phyloP scores from a whole-genome alignment of 2,888 invertebrate genomes.

The Cremastobaeus sp. region DNA sequence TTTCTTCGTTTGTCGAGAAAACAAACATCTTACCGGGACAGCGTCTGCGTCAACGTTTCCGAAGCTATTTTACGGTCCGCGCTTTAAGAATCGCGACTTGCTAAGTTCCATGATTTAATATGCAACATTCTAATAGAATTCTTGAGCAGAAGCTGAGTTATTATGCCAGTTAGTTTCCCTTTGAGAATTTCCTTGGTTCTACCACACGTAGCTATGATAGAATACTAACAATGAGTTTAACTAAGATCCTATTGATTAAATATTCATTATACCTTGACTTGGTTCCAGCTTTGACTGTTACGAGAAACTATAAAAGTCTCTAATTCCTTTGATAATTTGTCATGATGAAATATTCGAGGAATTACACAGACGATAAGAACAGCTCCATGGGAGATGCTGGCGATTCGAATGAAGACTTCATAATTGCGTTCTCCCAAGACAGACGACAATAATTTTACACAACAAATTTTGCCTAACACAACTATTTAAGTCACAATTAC shows the following conservation, averaged over 20 bases:
- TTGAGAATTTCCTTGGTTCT: slow-evolving; percentile 36
- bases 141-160: slow-evolving; percentile 31
- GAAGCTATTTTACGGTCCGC: slow-evolving; percentile 6
- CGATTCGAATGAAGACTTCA: not conserved
- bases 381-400: slow-evolving; percentile 10
- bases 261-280: slow-evolving; percentile 40
- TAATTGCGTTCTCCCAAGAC: too few relatives aligned
- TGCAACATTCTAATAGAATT: slow-evolving; percentile 49
- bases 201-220: slow-evolving; percentile 52
- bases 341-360: slow-evolving; percentile 26
- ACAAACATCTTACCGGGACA: too few relatives aligned
- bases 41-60: too few relatives aligned
- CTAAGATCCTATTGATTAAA: slow-evolving; percentile 43
- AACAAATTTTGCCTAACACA: too few relatives aligned
- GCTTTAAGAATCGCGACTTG: slow-evolving; percentile 8
- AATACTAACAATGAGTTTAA: slow-evolving; percentile 56
- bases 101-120: slow-evolving; percentile 33
- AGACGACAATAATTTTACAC: too few relatives aligned
- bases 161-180: slow-evolving; percentile 32
- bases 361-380: slow-evolving; percentile 27
- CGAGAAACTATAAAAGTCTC: slow-evolving; percentile 17
- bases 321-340: slow-evolving; percentile 28
- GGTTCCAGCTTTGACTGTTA: slow-evolving; percentile 32
- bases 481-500: too few relatives aligned
- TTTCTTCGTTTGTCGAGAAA: too few relatives aligned